Conservation (phyloP, 1,140 invertebrate species). For the Drosophila nigromelanica region DNA sequence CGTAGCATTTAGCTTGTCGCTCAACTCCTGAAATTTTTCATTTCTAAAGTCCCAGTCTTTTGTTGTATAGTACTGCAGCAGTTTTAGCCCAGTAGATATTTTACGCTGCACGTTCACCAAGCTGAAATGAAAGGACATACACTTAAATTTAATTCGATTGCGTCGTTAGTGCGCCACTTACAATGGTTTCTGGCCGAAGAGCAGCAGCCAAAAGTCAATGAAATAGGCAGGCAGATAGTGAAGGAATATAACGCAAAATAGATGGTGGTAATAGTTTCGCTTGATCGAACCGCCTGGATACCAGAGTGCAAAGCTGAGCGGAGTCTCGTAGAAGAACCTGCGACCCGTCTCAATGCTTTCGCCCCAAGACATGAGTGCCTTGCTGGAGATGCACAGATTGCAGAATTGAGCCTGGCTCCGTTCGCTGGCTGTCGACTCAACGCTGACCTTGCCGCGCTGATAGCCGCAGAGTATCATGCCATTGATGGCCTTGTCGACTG, state of each 20-base stretch:
- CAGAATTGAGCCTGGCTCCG: conserved; percentile 83
- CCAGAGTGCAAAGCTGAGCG: conserved; percentile 89
- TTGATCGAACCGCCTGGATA: conserved; percentile 92
- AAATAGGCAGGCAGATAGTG: conserved; percentile 93
- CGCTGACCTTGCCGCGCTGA: conserved; percentile 84
- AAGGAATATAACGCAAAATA: conserved; percentile 88
- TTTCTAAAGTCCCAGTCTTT: conserved; percentile 93
- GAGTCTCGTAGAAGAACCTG: conserved; percentile 86
- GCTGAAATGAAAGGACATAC: conserved; percentile 74
- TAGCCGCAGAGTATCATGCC: conserved; percentile 91
- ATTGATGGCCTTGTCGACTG: conserved; percentile 92
- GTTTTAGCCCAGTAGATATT: conserved; percentile 86
- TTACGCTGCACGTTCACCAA: conserved; percentile 88
- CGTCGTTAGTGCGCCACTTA: conserved; percentile 84
- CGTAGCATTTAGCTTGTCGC: conserved; percentile 85
- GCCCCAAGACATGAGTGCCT: conserved; percentile 90
- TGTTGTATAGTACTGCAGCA: conserved; percentile 94
- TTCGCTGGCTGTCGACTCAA: conserved; percentile 47
- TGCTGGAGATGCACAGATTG: conserved; percentile 87
- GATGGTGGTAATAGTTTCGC: conserved; percentile 87
- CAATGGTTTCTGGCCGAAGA: conserved; percentile 91
- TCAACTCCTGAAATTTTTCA: conserved; percentile 88
- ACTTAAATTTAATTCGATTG: not conserved
- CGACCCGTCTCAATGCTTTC: conserved; percentile 88
- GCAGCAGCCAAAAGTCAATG: conserved; percentile 88